A percentile compares a stretch with the other conserved stretches of the same genome.
Conservation (phyloP, 1,140 invertebrate genomes). For the Leptinotarsa texana region DNA sequence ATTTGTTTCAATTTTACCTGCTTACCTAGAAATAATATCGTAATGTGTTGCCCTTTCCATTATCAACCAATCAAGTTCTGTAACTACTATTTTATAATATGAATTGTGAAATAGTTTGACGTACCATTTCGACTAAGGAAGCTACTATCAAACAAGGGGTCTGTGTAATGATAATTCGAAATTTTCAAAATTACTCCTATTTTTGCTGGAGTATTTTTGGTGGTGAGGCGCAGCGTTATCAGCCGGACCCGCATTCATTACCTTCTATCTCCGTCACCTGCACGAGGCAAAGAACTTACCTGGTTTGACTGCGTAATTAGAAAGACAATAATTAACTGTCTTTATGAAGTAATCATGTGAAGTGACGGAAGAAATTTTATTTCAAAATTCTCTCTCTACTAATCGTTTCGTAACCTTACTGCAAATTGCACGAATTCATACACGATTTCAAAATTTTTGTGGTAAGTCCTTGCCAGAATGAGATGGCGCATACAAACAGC, state of each 20-base stretch:
- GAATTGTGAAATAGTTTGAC: too few species aligned
- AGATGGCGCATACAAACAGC: background rate
- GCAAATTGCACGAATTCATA: too few species aligned
- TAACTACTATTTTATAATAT: too few species aligned
- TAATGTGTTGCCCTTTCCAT: too few species aligned
- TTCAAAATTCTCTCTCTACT: too few species aligned
- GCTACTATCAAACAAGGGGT: too few species aligned
- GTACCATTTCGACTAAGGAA: too few species aligned
- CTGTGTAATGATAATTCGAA: too few species aligned
- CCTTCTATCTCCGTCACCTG: conserved; percentile 7
- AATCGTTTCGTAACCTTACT: too few species aligned
- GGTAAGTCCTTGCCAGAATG: background rate
- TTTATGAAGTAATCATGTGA: background rate
- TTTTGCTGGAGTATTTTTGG: background rate
- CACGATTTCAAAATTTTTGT: background rate
- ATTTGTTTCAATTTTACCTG: too few species aligned
- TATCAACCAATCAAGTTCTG: too few species aligned
- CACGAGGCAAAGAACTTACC: conserved; percentile 7
- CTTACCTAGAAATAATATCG: too few species aligned
- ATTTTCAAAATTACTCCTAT: background rate
- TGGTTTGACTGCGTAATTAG: conserved; percentile 8
- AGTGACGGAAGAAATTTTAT: background rate
- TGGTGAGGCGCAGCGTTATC: background rate
- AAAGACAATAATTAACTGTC: conserved; percentile 6
- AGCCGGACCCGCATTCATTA: conserved; percentile 3